Percentiles rank a stretch among this genome's conserved stretches.
These are phyloP conservation scores for Avahi laniger DNA, from an alignment of 2,797 vertebrate genomes.

Conservation along the genomic window DNA sequence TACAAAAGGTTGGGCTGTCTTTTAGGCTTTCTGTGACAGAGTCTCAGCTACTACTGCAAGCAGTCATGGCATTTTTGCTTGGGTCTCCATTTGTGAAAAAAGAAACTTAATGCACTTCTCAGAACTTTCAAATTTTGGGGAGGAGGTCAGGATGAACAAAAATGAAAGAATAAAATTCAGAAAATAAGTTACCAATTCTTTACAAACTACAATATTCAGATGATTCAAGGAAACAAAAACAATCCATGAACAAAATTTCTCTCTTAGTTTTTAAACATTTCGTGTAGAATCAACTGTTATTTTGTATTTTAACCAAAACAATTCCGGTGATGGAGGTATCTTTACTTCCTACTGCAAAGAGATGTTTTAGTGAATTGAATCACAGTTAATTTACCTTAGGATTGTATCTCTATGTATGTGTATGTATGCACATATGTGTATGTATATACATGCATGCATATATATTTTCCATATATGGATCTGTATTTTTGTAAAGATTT, in stretches of 20 bases:
- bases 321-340: not conserved
- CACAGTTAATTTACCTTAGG: slow-evolving; percentile 61
- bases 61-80: slow-evolving; percentile 36
- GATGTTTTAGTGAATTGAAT: slow-evolving; percentile 24
- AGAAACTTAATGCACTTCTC: slow-evolving; percentile 3
- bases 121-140: slow-evolving; percentile 10
- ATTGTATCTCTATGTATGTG: slow-evolving; percentile 52
- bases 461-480: not conserved
- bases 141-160: not conserved
- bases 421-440: slow-evolving; percentile 39
- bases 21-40: not conserved
- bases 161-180: slow-evolving; percentile 24
- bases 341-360: not conserved
- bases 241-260: slow-evolving; percentile 18
- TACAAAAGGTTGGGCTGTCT: slow-evolving; percentile 31
- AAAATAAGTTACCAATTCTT: slow-evolving; percentile 36
- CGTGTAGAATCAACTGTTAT: not conserved
- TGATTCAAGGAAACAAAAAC: slow-evolving; percentile 25
- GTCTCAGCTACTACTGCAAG: not conserved
- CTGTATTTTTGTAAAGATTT: slow-evolving; percentile 67
- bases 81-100: slow-evolving; percentile 25
- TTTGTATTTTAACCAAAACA: slow-evolving; percentile 51
- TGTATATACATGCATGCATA: slow-evolving; percentile 48
- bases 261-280: slow-evolving; percentile 12
- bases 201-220: slow-evolving; percentile 35